Evolutionary conservation across 2,888 invertebrate species (phyloP).

Genomic region (Mesopsocus fuscifrons): DNA sequence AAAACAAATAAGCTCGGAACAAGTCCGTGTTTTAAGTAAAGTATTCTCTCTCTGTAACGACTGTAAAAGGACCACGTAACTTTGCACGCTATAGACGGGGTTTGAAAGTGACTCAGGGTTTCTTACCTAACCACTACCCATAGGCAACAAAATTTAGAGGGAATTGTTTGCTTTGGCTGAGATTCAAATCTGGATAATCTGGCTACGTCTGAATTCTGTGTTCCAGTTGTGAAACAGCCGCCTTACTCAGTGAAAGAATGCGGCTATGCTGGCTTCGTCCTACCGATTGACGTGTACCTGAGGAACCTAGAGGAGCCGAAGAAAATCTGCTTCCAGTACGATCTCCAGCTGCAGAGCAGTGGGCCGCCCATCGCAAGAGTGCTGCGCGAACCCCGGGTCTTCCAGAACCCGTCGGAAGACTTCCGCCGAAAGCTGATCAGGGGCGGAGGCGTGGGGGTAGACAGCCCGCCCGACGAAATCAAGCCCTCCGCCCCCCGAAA

Average conservation of each 20-base stretch:
- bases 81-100: too few species aligned
- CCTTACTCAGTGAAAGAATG: conserved; percentile 80
- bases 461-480: conserved; percentile 3
- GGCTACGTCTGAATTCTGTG: conserved; percentile 1
- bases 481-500: conserved; percentile 16
- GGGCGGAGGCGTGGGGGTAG: conserved; percentile 53
- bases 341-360: conserved; percentile 58
- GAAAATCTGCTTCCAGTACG: conserved; percentile 60
- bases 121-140: too few species aligned
- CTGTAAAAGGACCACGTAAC: too few species aligned
- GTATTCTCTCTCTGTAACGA: too few species aligned
- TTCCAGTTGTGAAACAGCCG: conserved; percentile 73
- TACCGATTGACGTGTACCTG: conserved; percentile 77
- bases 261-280: conserved; percentile 87
- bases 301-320: conserved; percentile 81
- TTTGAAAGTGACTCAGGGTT: too few species aligned
- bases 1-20: too few species aligned
- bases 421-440: conserved; percentile 71
- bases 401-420: conserved; percentile 73
- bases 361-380: conserved; percentile 51
- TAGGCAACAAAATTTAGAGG: too few species aligned
- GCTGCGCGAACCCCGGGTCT: conserved; percentile 65
- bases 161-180: too few species aligned
- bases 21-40: too few species aligned
- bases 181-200: too few species aligned